phyloP scores from a whole-genome alignment of 2,113 vertebrate species.

The Perca fluviatilis region DNA sequence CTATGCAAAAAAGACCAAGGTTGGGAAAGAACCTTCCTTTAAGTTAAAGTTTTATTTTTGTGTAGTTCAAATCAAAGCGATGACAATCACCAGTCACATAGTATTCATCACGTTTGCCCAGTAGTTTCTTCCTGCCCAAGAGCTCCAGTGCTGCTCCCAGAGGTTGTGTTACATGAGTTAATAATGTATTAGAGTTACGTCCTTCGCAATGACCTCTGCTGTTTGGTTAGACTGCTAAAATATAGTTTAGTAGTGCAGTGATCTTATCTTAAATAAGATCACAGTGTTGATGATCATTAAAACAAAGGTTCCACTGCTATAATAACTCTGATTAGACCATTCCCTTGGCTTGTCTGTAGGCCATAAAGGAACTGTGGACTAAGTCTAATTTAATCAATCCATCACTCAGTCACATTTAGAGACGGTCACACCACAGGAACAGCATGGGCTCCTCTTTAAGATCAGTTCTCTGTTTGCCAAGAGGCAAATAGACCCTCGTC shows the following conservation, averaged over 20 bases:
- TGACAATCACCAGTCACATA: background rate
- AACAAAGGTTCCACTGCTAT: background rate
- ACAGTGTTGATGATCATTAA: background rate
- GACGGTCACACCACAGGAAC: background rate
- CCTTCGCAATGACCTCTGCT: background rate
- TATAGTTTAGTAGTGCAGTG: background rate
- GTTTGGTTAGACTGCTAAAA: slow-evolving; percentile 3
- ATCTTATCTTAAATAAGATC: background rate
- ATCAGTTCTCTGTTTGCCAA: slow-evolving; percentile 31
- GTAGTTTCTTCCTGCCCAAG: background rate
- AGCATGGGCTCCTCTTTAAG: slow-evolving; percentile 40
- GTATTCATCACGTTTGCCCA: background rate
- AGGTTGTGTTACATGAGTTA: background rate
- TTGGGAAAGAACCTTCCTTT: background rate
- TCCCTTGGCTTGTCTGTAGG: background rate
- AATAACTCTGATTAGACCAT: background rate
- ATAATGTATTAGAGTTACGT: background rate
- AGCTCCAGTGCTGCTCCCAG: background rate
- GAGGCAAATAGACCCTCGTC: slow-evolving; percentile 11
- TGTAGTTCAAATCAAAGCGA: background rate
- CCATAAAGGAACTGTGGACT: background rate
- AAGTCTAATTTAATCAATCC: background rate
- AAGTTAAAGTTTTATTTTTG: background rate
- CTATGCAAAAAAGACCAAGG: background rate
- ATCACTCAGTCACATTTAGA: slow-evolving; percentile 1